Base-by-base conservation (phyloP, 2,113 vertebrate species). In the Orientallactaga bullata region DNA sequence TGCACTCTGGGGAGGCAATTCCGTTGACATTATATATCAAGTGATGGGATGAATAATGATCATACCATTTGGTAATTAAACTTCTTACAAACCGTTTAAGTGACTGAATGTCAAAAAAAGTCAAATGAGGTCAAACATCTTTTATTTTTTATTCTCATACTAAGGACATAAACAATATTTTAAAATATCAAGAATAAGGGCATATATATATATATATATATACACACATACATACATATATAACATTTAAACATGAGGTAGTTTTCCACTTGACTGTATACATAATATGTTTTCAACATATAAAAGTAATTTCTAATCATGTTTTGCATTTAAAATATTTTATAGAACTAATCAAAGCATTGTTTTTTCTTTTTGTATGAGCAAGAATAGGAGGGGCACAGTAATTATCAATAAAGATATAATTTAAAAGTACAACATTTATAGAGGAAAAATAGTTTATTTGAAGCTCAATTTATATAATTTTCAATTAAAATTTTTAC, bases 31-130 rank as follows among this genome's bases (percentile, higher is more conserved):
- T 99, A 98, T 98, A 99, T 98, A 99, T 99, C 99, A 99, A 99
- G 99, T 99, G 98, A 99, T 98, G 98, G 99, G 98, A 99, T 99
- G 99, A 99, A 99, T 99, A 99, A 99, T 98, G 98, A 99, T 99
- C 98, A 99, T 98, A 99, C 98, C 98, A 98, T 99, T 99, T 99
- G 98, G 98, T 99, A 99, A 99, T 99, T 99, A 99, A 99, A 99
- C 97, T 80, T 99, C 99, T 99, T 99, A 99, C 98, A 99, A 99
- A 99, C 98, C 98, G 99, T 99, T 99, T 99, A 99, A 99, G 98
- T 99, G 98, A 99, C 98, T 98, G 97, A 97, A 98, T 78, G 96
- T 98, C 98, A 98, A 97, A 98, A 47, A 98, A 98, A 99, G 98
- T 99, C 98, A 98, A 98, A 97, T 96, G 98, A 98, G 98, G 98